Base-by-base conservation (phyloP, 2,113 vertebrate species). In the Sitta europaea region DNA sequence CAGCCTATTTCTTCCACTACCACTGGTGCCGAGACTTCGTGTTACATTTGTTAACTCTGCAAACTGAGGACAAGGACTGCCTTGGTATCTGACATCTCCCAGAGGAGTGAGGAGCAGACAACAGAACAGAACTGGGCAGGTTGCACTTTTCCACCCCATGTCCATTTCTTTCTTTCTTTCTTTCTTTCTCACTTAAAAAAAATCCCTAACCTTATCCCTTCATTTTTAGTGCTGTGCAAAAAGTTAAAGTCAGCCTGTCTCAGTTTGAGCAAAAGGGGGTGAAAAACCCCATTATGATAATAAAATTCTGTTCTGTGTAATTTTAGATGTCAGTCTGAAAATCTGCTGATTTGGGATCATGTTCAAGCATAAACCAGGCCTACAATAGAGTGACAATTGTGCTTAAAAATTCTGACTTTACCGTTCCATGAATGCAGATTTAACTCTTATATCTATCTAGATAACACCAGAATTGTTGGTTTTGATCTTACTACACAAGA, bases 11-110 rank as follows among this genome's bases (percentile, higher is more conserved):
- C 20, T 74, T 78, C 28, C 33, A 12, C 40, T 17, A 12, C 16
- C 1, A 2, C 1, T 0, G 1, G 6, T 5, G 13, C 13, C 1
- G 0, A 33, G 33, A 27, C 16, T 23, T 4, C 2, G 13, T 11
- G 12, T 19, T 33, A 16, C 1, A 0, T 75, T 63, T 67, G 38
- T 71, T 79, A 72, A 55, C 10, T 57, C 57, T 47, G 75, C n/a
- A 45, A 5, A 14, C 50, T 61, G 22, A 36, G 33, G 6, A 50
- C 19, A 14, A 38, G 35, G 48, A 8, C 28, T 67, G 36, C 22
- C 0, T 0, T 28, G 35, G 29, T 22, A 28, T 21, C 51, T 77
- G 75, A 35, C 43, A 25, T 67, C 45, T 92, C 55, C 57, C 20
- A 38, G 16, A 25, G 25, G 25, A 29, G 12, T 5, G 12, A 90